Conservation (phyloP, 2,888 invertebrate genomes). For the Lymantria dispar region DNA sequence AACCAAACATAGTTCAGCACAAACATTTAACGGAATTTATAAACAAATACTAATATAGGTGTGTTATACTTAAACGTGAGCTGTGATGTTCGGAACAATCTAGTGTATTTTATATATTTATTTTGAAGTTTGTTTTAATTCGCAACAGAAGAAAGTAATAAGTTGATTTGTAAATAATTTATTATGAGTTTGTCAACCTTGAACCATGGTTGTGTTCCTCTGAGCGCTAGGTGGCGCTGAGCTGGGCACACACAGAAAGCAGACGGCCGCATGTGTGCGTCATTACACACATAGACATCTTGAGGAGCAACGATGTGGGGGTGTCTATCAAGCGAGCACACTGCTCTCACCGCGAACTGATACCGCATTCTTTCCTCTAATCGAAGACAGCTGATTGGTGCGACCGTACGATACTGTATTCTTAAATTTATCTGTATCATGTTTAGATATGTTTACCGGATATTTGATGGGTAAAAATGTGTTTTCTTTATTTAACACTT, state of each 20-base stretch:
- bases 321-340: conserved; percentile 50
- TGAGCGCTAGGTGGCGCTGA: conserved; percentile 69
- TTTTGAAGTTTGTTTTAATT: conserved; percentile 21
- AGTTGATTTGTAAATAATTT: conserved; percentile 67
- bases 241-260: conserved; percentile 46
- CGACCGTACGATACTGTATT: conserved; percentile 38
- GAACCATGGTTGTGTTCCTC: conserved; percentile 52
- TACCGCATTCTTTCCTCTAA: conserved; percentile 52
- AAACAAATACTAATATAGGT: conserved; percentile 56
- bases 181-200: conserved; percentile 76
- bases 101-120: conserved; percentile 10
- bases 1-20: conserved; percentile 56
- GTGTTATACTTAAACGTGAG: conserved; percentile 31
- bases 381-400: conserved; percentile 54
- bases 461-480: conserved; percentile 13
- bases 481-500: too few species aligned
- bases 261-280: conserved; percentile 43
- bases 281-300: conserved; percentile 50
- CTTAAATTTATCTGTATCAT: conserved; percentile 26
- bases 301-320: conserved; percentile 36
- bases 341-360: conserved; percentile 32
- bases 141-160: conserved; percentile 41
- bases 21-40: conserved; percentile 69
- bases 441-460: conserved; percentile 14
- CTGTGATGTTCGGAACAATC: conserved; percentile 18